Base-by-base conservation (phyloP, 2,888 invertebrate species). In the Clepsis dumicolana region DNA sequence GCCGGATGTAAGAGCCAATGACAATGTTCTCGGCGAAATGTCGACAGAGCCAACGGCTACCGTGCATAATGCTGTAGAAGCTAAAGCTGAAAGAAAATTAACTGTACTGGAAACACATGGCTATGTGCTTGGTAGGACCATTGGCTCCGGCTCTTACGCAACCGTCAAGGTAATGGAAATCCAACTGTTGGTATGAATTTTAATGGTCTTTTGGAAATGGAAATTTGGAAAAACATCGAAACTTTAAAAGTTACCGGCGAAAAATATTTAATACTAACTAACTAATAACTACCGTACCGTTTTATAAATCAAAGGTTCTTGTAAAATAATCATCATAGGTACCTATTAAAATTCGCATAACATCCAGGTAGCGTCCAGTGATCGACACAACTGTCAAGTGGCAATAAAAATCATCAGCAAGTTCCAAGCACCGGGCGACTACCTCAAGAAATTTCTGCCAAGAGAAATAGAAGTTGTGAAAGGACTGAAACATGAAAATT, bases 391-490 rank as follows among this genome's bases (percentile, higher is more conserved):
- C 75, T 94, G 95, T 75, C 94, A 96, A 79, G 97, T 97, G 59
- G 97, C 97, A 38, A 95, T 97, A 68, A 97, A 97, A 94, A 97
- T 97, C 72, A 96, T 97, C 70, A 96, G 97, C 73, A 97, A 97
- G 85, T 95, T 96, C 74, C 96, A 96, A 87, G 97, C 97, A 2
- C 97, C 97, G 0, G 93, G 95, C n/a, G 97, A 97, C 84, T 97
- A 97, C 81, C 91, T 97, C 41, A 96, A 95, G 81, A 97, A 97
- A 89, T 97, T 97, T 84, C 85, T 97, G 65, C 97, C 97, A 0
- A 94, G 97, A 74, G 97, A 97, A 93, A 96, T 97, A 72, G 96
- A 97, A 86, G 96, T 97, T 18, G 97, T 97, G 0, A 97, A 96
- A 87, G 96, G 96, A 21, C 87, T 97, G 68, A 95, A 95, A 80